Conservation (phyloP, 2,113 vertebrate genomes). For the Acrocephalus arundinaceus region DNA sequence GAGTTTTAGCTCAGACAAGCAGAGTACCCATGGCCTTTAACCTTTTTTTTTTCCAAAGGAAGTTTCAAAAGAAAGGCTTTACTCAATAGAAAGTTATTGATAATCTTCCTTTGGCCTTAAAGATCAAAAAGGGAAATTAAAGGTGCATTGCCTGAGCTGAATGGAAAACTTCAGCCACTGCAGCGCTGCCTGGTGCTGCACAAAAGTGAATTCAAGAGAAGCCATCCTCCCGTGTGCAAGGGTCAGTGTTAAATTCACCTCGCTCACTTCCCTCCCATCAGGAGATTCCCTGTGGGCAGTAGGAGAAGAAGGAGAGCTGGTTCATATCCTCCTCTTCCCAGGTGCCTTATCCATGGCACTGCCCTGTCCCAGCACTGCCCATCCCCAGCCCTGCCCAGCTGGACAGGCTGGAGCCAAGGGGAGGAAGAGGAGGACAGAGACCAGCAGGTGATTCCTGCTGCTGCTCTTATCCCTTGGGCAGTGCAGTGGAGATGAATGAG, state of each 20-base stretch:
- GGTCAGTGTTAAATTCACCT: background rate
- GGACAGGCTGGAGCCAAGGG: background rate
- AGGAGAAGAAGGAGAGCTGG: background rate
- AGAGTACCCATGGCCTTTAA: background rate
- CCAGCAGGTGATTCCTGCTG: background rate
- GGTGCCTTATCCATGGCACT: background rate
- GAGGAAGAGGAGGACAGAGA: background rate
- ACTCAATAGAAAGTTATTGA: background rate
- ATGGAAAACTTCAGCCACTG: background rate
- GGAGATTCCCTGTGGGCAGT: background rate
- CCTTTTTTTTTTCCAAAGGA: background rate
- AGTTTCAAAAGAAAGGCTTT: background rate
- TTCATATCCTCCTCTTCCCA: background rate
- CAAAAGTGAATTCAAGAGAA: background rate
- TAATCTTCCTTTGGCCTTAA: background rate
- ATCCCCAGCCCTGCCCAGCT: background rate
- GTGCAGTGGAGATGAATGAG: background rate
- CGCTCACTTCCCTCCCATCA: background rate
- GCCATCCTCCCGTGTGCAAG: accelerated
- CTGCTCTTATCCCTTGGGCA: background rate
- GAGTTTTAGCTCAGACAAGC: background rate
- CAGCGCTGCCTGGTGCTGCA: background rate
- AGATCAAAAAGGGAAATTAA: background rate
- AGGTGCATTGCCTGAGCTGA: background rate
- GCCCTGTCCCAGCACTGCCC: background rate